Percentiles rank a stretch among this genome's conserved stretches.
Conservation (phyloP, 2,113 vertebrate species). For the Catharus bicknelli region DNA sequence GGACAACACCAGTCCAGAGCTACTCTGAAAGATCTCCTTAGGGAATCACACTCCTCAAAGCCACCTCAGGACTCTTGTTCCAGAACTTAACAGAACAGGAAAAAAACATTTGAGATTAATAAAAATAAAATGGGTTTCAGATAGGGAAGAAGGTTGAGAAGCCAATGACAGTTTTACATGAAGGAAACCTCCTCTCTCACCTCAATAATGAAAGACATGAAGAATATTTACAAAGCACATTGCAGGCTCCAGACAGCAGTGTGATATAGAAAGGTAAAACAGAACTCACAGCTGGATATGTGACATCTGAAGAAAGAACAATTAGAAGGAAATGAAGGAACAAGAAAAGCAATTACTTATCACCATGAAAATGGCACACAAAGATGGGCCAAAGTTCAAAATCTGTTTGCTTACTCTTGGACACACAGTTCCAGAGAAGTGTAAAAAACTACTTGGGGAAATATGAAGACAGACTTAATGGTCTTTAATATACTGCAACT, state of each 20-base stretch:
- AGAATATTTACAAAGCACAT: background rate
- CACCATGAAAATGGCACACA: background rate
- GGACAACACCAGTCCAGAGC: slow-evolving; percentile 15
- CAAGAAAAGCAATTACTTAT: background rate
- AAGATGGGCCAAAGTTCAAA: background rate
- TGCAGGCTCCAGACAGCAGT: background rate
- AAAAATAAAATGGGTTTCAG: background rate
- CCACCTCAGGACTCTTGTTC: background rate
- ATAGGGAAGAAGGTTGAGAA: background rate
- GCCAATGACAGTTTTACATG: background rate
- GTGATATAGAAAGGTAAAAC: background rate
- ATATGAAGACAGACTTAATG: background rate
- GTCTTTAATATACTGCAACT: background rate
- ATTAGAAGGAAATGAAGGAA: background rate
- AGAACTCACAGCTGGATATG: background rate
- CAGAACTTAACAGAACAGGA: background rate
- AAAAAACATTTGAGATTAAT: background rate
- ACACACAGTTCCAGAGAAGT: background rate
- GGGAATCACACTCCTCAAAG: slow-evolving; percentile 10
- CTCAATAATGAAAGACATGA: background rate
- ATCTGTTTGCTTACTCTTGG: background rate
- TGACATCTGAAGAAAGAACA: background rate
- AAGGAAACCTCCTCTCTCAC: background rate
- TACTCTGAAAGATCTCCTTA: background rate
- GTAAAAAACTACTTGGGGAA: background rate